Evolutionary conservation across 2,113 vertebrate species (phyloP).

Genomic region (Hylia prasina): DNA sequence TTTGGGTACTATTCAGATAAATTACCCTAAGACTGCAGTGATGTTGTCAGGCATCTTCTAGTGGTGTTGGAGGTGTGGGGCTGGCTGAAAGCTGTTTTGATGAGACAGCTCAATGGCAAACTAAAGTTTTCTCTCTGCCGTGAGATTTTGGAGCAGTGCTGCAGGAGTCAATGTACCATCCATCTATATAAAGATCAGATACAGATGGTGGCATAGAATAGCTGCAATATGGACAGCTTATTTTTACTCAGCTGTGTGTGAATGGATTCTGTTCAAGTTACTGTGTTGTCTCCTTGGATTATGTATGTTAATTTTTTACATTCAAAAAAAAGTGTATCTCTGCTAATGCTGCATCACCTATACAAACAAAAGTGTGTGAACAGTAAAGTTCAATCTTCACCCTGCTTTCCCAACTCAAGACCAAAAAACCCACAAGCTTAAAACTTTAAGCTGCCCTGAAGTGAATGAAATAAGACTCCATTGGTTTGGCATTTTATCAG

Average conservation of each 20-base stretch:
- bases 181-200: background rate
- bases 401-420: background rate
- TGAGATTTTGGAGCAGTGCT: background rate
- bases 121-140: background rate
- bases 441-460: background rate
- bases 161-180: background rate
- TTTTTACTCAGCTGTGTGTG: background rate
- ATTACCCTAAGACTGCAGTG: background rate
- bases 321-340: background rate
- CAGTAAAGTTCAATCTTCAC: background rate
- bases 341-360: background rate
- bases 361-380: background rate
- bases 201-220: background rate
- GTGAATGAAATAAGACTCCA: background rate
- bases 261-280: background rate
- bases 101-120: background rate
- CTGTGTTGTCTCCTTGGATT: background rate
- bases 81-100: background rate
- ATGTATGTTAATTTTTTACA: background rate
- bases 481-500: background rate
- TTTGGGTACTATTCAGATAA: fast-evolving
- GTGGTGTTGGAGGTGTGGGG: background rate
- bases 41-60: background rate
- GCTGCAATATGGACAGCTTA: background rate
- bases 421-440: background rate